Evolutionary conservation across 2,113 vertebrate species (phyloP).

Genomic region (Coptodon rendalli): DNA sequence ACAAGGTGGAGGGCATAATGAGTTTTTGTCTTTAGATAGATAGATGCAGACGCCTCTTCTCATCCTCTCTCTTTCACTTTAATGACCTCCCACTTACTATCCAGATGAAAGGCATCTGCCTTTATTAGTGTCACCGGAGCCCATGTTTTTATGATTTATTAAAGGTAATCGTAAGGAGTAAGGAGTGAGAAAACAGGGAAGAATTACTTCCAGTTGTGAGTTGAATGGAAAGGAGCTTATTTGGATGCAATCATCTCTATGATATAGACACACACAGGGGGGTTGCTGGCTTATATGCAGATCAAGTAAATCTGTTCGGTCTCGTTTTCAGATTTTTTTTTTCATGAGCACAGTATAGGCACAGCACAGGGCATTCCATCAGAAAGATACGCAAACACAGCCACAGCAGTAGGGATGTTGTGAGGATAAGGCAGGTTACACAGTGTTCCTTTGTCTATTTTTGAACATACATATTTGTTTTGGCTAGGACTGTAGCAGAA

Average conservation of each 20-base stretch:
- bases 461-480: background rate
- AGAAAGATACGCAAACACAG: slow-evolving; percentile 17
- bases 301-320: background rate
- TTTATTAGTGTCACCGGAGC: slow-evolving; percentile 2
- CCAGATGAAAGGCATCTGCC: background rate
- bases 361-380: background rate
- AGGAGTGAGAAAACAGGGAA: background rate
- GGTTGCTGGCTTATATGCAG: background rate
- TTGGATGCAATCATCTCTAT: background rate
- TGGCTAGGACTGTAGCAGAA: background rate
- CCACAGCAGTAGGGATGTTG: background rate
- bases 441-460: background rate
- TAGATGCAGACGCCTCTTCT: background rate
- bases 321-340: background rate
- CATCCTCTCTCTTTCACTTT: background rate
- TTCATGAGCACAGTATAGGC: background rate
- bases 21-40: slow-evolving; percentile 42
- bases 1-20: slow-evolving; percentile 47
- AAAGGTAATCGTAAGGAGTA: background rate
- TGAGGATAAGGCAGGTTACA: background rate
- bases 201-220: background rate
- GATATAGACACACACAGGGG: background rate
- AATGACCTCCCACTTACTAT: slow-evolving; percentile 21
- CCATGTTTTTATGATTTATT: background rate
- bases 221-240: background rate